A percentile compares a stretch with the other conserved stretches of the same genome.
Conservation (phyloP, 2,797 vertebrate species). For the Agapornis canus region DNA sequence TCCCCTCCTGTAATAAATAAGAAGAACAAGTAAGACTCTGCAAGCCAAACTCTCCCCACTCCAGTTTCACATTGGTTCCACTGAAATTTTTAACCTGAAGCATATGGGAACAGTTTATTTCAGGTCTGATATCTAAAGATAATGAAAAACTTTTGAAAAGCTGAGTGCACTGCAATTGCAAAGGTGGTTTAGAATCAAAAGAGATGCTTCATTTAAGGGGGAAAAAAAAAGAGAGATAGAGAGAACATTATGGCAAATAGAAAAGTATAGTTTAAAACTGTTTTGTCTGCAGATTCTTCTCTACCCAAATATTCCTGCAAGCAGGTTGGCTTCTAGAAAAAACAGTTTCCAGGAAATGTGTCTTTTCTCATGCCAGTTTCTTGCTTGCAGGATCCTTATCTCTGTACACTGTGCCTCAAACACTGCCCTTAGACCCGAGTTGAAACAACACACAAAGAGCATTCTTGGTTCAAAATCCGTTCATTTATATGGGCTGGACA, state of each 20-base stretch:
- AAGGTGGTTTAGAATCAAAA: not conserved
- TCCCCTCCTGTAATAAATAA: not conserved
- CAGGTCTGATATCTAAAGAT: not conserved
- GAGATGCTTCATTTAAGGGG: not conserved
- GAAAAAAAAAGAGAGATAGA: not conserved
- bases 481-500: not conserved
- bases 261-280: not conserved
- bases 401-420: not conserved
- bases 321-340: not conserved
- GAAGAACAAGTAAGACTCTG: not conserved
- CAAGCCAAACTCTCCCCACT: not conserved
- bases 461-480: not conserved
- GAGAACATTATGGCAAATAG: accelerated
- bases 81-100: not conserved
- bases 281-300: not conserved
- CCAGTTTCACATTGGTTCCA: not conserved
- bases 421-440: not conserved
- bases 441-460: not conserved
- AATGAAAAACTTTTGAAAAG: not conserved
- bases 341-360: not conserved
- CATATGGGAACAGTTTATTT: not conserved
- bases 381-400: not conserved
- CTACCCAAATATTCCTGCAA: not conserved
- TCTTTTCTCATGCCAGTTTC: not conserved
- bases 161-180: not conserved